Conservation (phyloP, 2,113 vertebrate species). For the Myanophis thanlyinensis region DNA sequence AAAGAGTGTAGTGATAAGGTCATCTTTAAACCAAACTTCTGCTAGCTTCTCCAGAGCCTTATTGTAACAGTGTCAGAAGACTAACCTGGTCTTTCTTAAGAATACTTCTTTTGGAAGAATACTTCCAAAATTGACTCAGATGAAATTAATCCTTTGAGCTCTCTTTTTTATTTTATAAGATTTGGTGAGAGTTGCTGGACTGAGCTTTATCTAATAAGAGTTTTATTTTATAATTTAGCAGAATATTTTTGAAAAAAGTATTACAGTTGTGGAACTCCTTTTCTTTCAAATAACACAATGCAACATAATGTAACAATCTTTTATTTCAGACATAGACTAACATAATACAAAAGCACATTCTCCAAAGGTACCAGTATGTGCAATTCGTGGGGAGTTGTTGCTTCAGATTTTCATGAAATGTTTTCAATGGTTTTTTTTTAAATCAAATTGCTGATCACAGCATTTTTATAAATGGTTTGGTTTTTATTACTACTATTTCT, state of each 20-base stretch:
- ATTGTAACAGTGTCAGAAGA: not conserved
- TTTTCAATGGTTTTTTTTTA: not conserved
- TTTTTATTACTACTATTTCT: not conserved
- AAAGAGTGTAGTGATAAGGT: not conserved
- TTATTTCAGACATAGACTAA: not conserved
- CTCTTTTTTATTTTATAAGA: not conserved
- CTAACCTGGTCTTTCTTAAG: not conserved
- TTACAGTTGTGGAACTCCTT: not conserved
- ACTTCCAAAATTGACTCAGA: not conserved
- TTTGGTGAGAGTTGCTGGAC: not conserved
- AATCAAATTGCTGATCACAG: not conserved
- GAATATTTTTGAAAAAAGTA: not conserved
- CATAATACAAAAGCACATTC: not conserved
- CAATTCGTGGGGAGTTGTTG: not conserved
- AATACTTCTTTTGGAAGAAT: not conserved
- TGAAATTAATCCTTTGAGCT: not conserved
- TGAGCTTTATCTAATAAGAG: not conserved
- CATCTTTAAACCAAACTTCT: not conserved
- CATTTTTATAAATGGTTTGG: not conserved
- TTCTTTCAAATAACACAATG: not conserved
- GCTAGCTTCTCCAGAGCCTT: not conserved
- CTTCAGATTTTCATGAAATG: not conserved
- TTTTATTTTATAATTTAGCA: not conserved
- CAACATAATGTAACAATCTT: not conserved
- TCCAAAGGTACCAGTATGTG: not conserved